Evolutionary conservation across 2,888 invertebrate species (phyloP), one percentile per base, ranked within the genome.

Genomic region (Hypsopygia costalis): DNA sequence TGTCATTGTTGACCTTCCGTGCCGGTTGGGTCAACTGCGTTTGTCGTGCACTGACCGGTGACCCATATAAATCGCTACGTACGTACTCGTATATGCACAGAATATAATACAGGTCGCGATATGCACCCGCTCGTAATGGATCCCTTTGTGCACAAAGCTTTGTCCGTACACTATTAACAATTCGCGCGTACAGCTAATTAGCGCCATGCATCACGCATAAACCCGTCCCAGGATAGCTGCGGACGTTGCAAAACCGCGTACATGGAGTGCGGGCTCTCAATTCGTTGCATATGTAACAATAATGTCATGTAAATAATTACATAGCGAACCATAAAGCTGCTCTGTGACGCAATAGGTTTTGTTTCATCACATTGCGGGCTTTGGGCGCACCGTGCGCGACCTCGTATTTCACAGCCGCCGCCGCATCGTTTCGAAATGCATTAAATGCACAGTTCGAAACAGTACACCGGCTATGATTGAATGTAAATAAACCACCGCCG

Each of bases 381-480:
- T 77, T 73, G 67, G 83, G 77, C 78, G 74, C 76, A 81, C 78
- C 66, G 76, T 72, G 60, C 62, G 62, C 81, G 86, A 74, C 85
- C 87, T 87, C 86, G 85, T 72, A 71, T 78, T 78, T 77, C 83
- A 79, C 74, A 80, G 80, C 76, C 59, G 69, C 75, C 74, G 75
- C 77, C 79, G 83, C 81, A 79, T 80, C 85, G 76, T 88, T 81
- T 81, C 87, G 87, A 88, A 87, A 88, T 82, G 86, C 82, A 87
- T 85, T 83, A 69, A 87, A 82, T 85, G 86, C 86, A 87, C 81
- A 81, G 77, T 77, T 74, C 66, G 76, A 71, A 75, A 80, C 69
- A 59, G 66, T 73, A 74, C 69, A 46, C 50, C 43, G 51, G 56
- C 56, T 56, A 62, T 57, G 69, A 76, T 73, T 75, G 67, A 69